phyloP scores from a whole-genome alignment of 1,140 invertebrate genomes.

The Drosophila bifasciata region DNA sequence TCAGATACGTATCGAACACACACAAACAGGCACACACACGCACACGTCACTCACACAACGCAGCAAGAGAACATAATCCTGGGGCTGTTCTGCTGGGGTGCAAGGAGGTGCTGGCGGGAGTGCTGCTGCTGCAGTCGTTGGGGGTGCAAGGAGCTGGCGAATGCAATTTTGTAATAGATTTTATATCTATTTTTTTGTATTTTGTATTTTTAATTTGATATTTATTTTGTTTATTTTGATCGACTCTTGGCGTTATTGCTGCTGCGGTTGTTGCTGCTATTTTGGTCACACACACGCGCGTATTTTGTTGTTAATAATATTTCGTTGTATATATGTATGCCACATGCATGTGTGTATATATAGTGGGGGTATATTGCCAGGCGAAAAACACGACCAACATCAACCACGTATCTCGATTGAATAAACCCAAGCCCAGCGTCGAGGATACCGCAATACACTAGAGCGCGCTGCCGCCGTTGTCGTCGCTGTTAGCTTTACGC shows the following conservation, averaged over 20 bases:
- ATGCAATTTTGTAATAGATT: constrained; percentile 21
- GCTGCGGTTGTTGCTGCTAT: constrained; percentile 31
- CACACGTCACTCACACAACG: constrained; percentile 55
- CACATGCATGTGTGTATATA: constrained; percentile 28
- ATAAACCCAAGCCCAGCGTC: constrained; percentile 83
- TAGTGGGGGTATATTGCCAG: constrained; percentile 48
- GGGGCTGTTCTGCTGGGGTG: constrained; percentile 79
- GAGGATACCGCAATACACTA: constrained; percentile 83
- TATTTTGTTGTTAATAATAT: constrained; percentile 52
- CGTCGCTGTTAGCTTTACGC: constrained; percentile 5
- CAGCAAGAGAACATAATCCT: constrained; percentile 84
- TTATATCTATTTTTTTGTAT: constrained; percentile 20
- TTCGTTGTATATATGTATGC: constrained; percentile 37
- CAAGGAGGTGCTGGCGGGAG: constrained; percentile 25
- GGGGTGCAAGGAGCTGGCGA: constrained; percentile 8
- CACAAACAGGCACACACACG: constrained; percentile 16
- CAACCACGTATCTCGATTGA: constrained; percentile 84
- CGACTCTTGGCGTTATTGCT: constrained; percentile 19
- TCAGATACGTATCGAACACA: constrained; percentile 3
- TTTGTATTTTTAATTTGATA: constrained; percentile 40
- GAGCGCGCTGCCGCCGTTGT: constrained; percentile 29
- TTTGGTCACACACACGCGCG: constrained; percentile 55
- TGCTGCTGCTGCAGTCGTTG: constrained; percentile 17
- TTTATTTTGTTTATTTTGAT: constrained; percentile 40
- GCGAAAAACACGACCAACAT: constrained; percentile 84